Evolutionary conservation across 1,140 invertebrate genomes (phyloP).

Genomic region (Ericerus pela): DNA sequence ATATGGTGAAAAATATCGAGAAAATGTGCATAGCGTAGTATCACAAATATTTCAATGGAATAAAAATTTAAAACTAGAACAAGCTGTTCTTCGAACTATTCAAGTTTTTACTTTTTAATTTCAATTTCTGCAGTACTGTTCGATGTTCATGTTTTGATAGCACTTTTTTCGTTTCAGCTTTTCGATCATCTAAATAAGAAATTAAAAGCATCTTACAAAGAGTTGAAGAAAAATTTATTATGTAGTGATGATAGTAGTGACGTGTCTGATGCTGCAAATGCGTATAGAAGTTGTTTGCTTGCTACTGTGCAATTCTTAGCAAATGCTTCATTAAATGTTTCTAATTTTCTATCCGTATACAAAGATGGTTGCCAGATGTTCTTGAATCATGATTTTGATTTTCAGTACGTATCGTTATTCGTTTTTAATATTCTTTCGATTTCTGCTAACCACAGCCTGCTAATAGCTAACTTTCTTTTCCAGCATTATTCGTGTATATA

Average conservation of each 20-base stretch:
- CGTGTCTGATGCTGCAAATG: not conserved
- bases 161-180: not conserved
- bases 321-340: not conserved
- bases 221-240: not conserved
- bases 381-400: not conserved
- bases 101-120: constrained; percentile 33
- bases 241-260: not conserved
- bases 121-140: constrained; percentile 11
- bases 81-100: constrained; percentile 55
- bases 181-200: not conserved
- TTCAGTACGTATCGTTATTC: not conserved
- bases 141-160: not conserved
- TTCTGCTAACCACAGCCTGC: not conserved
- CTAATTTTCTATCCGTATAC: not conserved
- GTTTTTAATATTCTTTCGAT: not conserved
- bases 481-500: not conserved
- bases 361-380: not conserved
- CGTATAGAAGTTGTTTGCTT: not conserved
- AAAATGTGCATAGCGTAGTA: no score
- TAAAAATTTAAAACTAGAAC: constrained; percentile 49
- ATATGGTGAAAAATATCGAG: constrained; percentile 49
- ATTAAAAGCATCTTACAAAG: not conserved
- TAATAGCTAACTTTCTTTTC: not conserved
- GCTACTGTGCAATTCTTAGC: not conserved
- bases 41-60: constrained; percentile 38